Percentiles rank a stretch among this genome's conserved stretches.
phyloP scores from a whole-genome alignment of 2,113 vertebrate genomes.

The Eupsittula cactorum region DNA sequence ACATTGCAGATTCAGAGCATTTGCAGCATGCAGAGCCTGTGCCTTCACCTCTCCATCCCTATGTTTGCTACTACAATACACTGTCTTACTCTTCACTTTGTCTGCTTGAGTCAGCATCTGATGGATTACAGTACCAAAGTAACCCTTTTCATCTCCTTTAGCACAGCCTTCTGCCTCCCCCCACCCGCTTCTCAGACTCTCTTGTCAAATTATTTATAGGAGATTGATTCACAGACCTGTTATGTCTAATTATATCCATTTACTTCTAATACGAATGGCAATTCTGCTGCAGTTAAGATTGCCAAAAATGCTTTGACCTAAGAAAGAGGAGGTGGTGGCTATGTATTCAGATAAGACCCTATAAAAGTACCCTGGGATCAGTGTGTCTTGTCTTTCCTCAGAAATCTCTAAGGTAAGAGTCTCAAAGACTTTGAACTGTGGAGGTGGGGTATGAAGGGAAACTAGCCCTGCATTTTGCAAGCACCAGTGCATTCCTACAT shows the following conservation, averaged over 20 bases:
- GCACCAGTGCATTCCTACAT: slow-evolving; percentile 14
- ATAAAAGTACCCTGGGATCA: slow-evolving; percentile 69
- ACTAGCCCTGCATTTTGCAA: slow-evolving; percentile 26
- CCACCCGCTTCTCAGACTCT: slow-evolving; percentile 31
- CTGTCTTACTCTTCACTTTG: not conserved
- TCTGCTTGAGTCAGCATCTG: not conserved
- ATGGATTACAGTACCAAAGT: not conserved
- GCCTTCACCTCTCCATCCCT: not conserved
- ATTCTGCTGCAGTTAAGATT: slow-evolving; percentile 71
- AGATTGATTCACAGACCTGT: slow-evolving; percentile 62
- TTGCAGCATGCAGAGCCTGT: not conserved
- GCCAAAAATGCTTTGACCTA: slow-evolving; percentile 73
- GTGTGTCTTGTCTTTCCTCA: slow-evolving; percentile 62
- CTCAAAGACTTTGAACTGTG: not conserved
- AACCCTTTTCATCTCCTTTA: slow-evolving; percentile 14
- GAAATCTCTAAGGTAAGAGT: slow-evolving; percentile 73
- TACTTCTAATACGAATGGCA: slow-evolving; percentile 73
- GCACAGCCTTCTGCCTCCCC: not conserved
- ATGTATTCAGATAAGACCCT: slow-evolving; percentile 70
- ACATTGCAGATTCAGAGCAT: not conserved
- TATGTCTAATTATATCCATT: slow-evolving; percentile 84
- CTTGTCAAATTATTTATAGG: slow-evolving; percentile 80
- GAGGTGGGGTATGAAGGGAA: not conserved
- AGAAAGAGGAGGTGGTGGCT: slow-evolving; percentile 75
- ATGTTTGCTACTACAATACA: not conserved